Evolutionary conservation across 1,140 invertebrate species (phyloP), one percentile per base, ranked within the genome.

Genomic region (Drosophila repleta): DNA sequence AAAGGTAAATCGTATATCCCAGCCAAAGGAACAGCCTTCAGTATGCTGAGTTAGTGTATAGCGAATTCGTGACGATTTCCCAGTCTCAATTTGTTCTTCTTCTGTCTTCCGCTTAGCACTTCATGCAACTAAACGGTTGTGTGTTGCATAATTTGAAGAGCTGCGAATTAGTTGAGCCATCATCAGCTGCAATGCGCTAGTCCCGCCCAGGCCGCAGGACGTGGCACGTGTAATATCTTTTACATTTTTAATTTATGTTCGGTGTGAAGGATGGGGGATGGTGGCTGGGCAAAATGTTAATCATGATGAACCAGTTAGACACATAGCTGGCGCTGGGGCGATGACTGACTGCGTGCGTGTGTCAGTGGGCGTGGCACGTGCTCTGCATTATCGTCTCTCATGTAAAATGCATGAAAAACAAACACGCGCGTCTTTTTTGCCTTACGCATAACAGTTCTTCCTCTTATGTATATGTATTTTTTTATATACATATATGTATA

Each of bases 271-370:
- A n/a, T 4, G n/a, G 35, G n/a, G 10, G n/a, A 8, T 21, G 8
- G 35, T n/a, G 17, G 1, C 2, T n/a, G 48, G 37, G 39, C 39
- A 48, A 45, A 62, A 79, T 75, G 82, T 88, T 85, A 85, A 85
- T 87, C 82, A 87, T 79, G 83, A 85, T 85, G 82, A 88, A 82
- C 82, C 83, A 85, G 82, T 85, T 85, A 88, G 68, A 21, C 66
- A 75, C 72, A 53, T 63, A 45, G 35, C 45, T 29, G n/a, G 32
- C 17, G 58, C 11, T 10, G 24, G 63, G 18, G 39, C 37, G 17
- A 57, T 15, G 18, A 46, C 35, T 17, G 43, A 20, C 43, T 20
- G 10, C 24, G 49, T 26, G 24, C 10, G 57, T 20, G 17, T 18
- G 26, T 48, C 15, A 7, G 37, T 37, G 35, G 60, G 29, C 26